These are phyloP conservation scores for Phymatocera aterrima DNA, from an alignment of 2,888 invertebrate genomes.

Conservation along the genomic window DNA sequence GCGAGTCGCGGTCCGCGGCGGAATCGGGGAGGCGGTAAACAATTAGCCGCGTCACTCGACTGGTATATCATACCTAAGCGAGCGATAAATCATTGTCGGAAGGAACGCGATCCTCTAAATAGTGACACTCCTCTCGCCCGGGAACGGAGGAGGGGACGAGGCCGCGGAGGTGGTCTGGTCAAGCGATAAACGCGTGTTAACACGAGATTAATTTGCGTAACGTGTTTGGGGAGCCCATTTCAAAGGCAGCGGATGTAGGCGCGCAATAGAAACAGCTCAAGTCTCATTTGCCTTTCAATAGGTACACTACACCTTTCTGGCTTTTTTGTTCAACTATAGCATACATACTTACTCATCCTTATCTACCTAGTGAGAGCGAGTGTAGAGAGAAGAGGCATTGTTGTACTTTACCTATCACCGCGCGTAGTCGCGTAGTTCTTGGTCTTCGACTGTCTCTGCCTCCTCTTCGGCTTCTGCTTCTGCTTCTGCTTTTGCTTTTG, in stretches of 20 bases:
- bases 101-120: constrained; percentile 55
- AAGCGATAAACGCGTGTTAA: constrained; percentile 54
- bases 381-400: constrained; percentile 59
- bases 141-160: not conserved
- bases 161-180: constrained; percentile 47
- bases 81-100: constrained; percentile 60
- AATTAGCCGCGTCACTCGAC: too few species aligned
- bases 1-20: too few species aligned
- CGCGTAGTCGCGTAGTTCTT: not conserved
- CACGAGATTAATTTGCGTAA: constrained; percentile 66
- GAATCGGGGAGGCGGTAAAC: not conserved
- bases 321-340: too few species aligned
- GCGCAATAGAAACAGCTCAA: constrained; percentile 59
- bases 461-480: constrained; percentile 5
- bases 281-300: constrained; percentile 65
- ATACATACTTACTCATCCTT: too few species aligned
- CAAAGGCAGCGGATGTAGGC: constrained; percentile 63
- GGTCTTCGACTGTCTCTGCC: not conserved
- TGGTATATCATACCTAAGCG: too few species aligned
- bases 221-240: constrained; percentile 62
- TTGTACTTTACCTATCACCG: constrained; percentile 51
- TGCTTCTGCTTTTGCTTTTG: not conserved
- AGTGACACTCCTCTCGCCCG: constrained; percentile 48
- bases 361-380: too few species aligned
- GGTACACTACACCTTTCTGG: constrained; percentile 50